Evolutionary conservation across 37 sponge, comb jelly and placozoan species (phyloP).

Genomic region (Chondrosia reniformis): DNA sequence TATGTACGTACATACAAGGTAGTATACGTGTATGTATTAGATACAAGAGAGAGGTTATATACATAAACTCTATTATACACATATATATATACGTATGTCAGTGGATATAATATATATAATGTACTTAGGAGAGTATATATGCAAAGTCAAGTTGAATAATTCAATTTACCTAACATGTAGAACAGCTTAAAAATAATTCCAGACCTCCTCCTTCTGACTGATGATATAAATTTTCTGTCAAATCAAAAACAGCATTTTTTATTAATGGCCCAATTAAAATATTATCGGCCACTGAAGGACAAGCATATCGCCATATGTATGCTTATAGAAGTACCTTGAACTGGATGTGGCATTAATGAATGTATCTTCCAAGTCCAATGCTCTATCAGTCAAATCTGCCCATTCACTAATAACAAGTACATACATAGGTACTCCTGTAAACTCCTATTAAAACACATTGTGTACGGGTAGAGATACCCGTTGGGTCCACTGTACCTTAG

Average conservation of each 20-base stretch:
- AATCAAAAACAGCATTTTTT: background rate
- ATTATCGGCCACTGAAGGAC: background rate
- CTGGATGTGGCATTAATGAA: conserved; percentile 31
- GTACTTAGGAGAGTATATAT: background rate
- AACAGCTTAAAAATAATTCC: background rate
- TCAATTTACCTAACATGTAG: conserved; percentile 16
- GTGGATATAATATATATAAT: background rate
- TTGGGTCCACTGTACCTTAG: no score
- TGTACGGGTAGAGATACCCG: no score
- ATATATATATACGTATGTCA: background rate
- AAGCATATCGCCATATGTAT: background rate
- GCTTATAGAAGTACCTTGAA: conserved; percentile 30
- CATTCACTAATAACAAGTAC: conserved; percentile 42
- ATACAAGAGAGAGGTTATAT: background rate
- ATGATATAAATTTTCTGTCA: conserved; percentile 37
- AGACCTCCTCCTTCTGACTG: background rate
- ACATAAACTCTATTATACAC: background rate
- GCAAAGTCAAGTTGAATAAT: background rate
- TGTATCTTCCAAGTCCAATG: conserved; percentile 67
- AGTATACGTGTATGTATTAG: background rate
- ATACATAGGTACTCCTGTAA: background rate
- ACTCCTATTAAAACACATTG: background rate
- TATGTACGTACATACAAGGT: background rate
- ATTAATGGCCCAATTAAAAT: background rate
- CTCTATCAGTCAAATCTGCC: conserved; percentile 60